phyloP scores from a whole-genome alignment of 1,140 invertebrate species.

The Thereuonema tuberculata region DNA sequence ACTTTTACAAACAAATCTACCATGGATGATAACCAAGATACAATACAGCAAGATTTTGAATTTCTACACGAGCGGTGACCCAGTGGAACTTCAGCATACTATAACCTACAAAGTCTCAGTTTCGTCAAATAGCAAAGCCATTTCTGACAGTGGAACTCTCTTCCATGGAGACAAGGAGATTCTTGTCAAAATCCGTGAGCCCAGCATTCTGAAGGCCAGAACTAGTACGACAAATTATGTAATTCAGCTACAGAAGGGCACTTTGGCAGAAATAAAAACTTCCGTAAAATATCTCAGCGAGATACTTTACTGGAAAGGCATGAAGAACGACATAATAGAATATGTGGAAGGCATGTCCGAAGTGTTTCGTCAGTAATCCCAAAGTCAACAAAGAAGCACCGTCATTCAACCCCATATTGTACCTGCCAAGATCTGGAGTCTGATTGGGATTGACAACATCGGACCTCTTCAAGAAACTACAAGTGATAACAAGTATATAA shows the following conservation, averaged over 20 bases:
- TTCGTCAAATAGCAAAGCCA: not conserved
- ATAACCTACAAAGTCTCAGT: not conserved
- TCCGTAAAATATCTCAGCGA: conserved; percentile 1
- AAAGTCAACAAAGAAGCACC: not conserved
- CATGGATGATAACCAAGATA: no score
- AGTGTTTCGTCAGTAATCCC: not conserved
- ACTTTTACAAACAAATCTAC: no score
- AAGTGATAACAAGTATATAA: conserved; percentile 21
- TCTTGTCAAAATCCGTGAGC: not conserved
- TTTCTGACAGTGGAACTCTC: not conserved
- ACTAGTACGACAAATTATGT: no score
- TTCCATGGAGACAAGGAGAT: not conserved
- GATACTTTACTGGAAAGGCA: conserved; percentile 5
- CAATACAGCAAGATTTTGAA: no score
- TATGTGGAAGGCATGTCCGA: not conserved
- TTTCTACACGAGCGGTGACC: no score
- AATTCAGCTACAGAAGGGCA: not conserved
- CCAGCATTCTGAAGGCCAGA: not conserved
- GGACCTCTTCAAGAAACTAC: conserved; percentile 10
- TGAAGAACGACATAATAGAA: conserved; percentile 3
- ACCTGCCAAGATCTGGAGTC: conserved; percentile 2
- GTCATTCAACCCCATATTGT: not conserved
- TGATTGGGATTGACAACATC: conserved; percentile 4
- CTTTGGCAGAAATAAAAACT: not conserved
- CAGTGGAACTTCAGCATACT: no score